Conservation (phyloP, 1,140 invertebrate species). For the Muscidifurax raptorellus region DNA sequence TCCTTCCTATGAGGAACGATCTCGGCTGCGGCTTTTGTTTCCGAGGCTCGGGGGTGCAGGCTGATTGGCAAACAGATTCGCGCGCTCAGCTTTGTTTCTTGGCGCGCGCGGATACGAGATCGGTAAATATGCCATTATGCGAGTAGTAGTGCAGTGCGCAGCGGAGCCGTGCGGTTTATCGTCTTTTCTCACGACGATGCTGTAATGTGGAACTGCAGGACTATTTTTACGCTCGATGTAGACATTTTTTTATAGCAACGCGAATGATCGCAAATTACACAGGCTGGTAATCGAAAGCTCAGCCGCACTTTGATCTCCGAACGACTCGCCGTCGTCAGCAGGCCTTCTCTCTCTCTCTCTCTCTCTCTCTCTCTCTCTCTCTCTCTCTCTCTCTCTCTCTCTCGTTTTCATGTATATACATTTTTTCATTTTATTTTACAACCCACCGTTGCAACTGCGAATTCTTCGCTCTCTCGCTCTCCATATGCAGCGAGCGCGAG, state of each 20-base stretch:
- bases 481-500: not conserved
- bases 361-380: not conserved
- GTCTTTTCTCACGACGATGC: not conserved
- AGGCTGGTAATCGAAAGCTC: not conserved
- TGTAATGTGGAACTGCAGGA: not conserved
- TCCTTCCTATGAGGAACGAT: constrained; percentile 15
- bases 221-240: too few relatives aligned
- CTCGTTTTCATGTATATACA: not conserved
- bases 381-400: not conserved
- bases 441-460: constrained; percentile 32
- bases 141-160: too few relatives aligned
- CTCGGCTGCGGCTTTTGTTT: constrained; percentile 50
- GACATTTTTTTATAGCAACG: not conserved
- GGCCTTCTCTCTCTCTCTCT: not conserved
- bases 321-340: not conserved
- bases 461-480: not conserved
- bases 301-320: constrained; percentile 50
- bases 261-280: not conserved
- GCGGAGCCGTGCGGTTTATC: not conserved
- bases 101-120: not conserved
- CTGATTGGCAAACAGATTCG: not conserved
- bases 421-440: not conserved
- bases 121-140: not conserved
- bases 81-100: constrained; percentile 18
- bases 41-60: constrained; percentile 20